These are phyloP conservation scores for Drosophila merina DNA, from an alignment of 2,888 invertebrate species.

Conservation along the genomic window DNA sequence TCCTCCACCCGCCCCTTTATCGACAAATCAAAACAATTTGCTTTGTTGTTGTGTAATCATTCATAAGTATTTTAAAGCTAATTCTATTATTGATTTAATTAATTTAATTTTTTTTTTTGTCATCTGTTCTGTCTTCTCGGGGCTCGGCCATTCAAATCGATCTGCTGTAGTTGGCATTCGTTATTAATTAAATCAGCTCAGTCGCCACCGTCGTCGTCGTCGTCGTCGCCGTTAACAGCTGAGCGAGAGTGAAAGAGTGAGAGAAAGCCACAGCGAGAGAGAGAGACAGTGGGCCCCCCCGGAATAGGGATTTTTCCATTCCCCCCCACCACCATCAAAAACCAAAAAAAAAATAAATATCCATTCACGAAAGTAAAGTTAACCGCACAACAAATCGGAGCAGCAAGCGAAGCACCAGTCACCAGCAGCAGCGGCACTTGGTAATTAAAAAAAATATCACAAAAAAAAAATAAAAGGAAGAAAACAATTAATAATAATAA, in stretches of 20 bases:
- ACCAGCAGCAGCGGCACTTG: constrained; percentile 41
- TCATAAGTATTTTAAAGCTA: constrained; percentile 51
- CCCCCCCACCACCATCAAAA: background rate
- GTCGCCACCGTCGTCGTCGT: constrained; percentile 7
- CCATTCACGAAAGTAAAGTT: constrained; percentile 20
- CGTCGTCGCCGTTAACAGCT: constrained; percentile 34
- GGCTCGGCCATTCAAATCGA: constrained; percentile 60
- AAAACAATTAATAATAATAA: constrained; percentile 32
- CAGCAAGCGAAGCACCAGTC: constrained; percentile 44
- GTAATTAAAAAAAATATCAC: constrained; percentile 62
- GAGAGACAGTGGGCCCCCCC: constrained; percentile 6
- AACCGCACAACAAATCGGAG: constrained; percentile 49
- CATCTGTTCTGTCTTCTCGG: constrained; percentile 26
- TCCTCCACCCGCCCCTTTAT: background rate
- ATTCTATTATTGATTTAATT: constrained; percentile 65
- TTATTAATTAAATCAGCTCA: constrained; percentile 72
- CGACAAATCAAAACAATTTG: constrained; percentile 52
- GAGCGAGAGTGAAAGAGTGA: constrained; percentile 33
- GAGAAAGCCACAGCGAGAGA: constrained; percentile 4
- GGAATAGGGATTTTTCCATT: constrained; percentile 6
- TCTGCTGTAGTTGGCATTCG: constrained; percentile 78
- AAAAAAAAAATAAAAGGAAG: constrained; percentile 48
- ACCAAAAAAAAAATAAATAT: background rate
- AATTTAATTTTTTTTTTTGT: constrained; percentile 45
- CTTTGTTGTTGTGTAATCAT: constrained; percentile 77